Conservation (phyloP, 2,888 invertebrate genomes). For the Trisateles emortualis region DNA sequence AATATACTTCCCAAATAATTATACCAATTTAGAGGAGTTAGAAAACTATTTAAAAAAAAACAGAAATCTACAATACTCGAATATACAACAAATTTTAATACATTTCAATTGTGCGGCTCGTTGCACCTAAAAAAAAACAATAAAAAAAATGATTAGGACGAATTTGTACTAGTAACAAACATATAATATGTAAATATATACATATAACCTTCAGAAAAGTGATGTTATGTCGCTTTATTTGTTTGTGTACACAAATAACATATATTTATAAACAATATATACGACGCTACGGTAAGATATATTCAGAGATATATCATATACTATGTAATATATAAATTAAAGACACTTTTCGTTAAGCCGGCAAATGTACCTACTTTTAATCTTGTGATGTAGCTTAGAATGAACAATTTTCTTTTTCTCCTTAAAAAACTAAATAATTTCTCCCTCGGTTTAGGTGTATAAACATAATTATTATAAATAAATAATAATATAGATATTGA, state of each 20-base stretch:
- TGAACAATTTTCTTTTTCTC: slow-evolving; percentile 42
- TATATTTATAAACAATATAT: slow-evolving; percentile 13
- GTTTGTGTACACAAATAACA: slow-evolving; percentile 24
- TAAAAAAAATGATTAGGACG: slow-evolving; percentile 22
- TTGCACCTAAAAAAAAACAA: slow-evolving; percentile 37
- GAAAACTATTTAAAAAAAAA: too few species aligned
- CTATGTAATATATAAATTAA: slow-evolving; percentile 21
- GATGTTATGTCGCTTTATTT: slow-evolving; percentile 29
- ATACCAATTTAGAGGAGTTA: background rate
- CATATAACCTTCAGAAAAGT: slow-evolving; percentile 9
- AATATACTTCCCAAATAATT: background rate
- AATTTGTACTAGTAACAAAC: slow-evolving; percentile 13
- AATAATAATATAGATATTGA: slow-evolving; percentile 53
- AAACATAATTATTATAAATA: slow-evolving; percentile 51
- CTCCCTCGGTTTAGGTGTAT: slow-evolving; percentile 52
- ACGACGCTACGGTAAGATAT: slow-evolving; percentile 8
- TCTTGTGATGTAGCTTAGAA: slow-evolving; percentile 50
- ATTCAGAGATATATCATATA: slow-evolving; percentile 9
- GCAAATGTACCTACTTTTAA: slow-evolving; percentile 46
- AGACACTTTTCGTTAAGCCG: slow-evolving; percentile 48
- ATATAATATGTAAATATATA: slow-evolving; percentile 15
- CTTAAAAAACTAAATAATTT: slow-evolving; percentile 39
- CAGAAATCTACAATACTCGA: background rate
- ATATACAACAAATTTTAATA: background rate
- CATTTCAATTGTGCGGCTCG: slow-evolving; percentile 3